These are phyloP conservation scores for Casuarius casuarius DNA, from an alignment of 2,113 vertebrate species.

Conservation along the genomic window DNA sequence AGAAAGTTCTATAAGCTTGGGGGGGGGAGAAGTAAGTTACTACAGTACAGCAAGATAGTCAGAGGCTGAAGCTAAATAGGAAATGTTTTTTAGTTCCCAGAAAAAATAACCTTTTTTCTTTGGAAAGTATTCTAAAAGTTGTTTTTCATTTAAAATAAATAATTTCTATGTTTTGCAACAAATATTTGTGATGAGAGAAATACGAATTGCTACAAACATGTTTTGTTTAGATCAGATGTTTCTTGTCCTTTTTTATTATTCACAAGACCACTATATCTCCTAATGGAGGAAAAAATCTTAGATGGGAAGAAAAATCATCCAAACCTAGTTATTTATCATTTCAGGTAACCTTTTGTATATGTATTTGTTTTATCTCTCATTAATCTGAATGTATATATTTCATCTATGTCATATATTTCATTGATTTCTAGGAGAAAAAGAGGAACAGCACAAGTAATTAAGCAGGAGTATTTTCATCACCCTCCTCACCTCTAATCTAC, in stretches of 20 bases:
- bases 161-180: background rate
- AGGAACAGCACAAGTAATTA: background rate
- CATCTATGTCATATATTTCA: background rate
- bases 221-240: background rate
- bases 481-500: background rate
- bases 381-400: background rate
- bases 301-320: background rate
- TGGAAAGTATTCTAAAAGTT: background rate
- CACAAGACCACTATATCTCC: background rate
- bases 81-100: conserved; percentile 24
- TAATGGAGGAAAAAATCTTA: background rate
- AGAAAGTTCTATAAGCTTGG: conserved; percentile 1
- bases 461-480: background rate
- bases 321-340: background rate
- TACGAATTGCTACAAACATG: background rate
- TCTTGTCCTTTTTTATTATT: background rate
- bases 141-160: background rate
- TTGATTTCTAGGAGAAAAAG: background rate
- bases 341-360: background rate
- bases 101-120: background rate
- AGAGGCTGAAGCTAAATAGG: conserved; percentile 41
- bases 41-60: background rate
- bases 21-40: conserved; percentile 11
- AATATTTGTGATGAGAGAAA: background rate
- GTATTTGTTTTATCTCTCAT: background rate